These are phyloP conservation scores for Andrena bucephala DNA, from an alignment of 2,888 invertebrate genomes.

Conservation along the genomic window DNA sequence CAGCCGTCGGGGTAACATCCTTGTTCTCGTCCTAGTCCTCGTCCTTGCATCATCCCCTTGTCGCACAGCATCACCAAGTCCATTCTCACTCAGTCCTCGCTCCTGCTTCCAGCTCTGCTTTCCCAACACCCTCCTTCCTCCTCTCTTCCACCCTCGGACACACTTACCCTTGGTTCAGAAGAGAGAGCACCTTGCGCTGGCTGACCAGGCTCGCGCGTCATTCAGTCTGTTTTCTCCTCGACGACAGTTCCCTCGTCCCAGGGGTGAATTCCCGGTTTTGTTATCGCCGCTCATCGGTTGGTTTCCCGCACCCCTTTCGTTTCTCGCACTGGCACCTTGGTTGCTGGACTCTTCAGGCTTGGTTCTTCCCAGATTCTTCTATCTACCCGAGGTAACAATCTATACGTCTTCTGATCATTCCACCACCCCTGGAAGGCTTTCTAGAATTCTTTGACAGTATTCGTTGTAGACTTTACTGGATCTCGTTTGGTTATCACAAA, in stretches of 20 bases:
- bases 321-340: not conserved
- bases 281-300: not conserved
- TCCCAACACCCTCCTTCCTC: not conserved
- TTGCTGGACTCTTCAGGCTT: slow-evolving; percentile 10
- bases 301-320: not conserved
- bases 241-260: not conserved
- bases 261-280: slow-evolving; percentile 13
- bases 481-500: too few species aligned
- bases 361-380: not conserved
- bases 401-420: not conserved
- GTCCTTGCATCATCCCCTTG: slow-evolving; percentile 56
- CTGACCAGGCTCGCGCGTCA: slow-evolving; percentile 12
- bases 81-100: slow-evolving; percentile 5
- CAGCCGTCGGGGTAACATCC: slow-evolving; percentile 83
- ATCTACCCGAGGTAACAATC: slow-evolving; percentile 18
- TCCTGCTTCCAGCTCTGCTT: slow-evolving; percentile 5
- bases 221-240: slow-evolving; percentile 3
- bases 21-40: slow-evolving; percentile 75
- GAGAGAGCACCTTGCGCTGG: not conserved
- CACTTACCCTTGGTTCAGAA: not conserved
- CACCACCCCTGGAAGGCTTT: not conserved
- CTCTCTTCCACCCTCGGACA: not conserved
- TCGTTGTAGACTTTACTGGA: too few species aligned
- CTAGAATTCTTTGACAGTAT: not conserved
- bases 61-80: slow-evolving; percentile 41